Conservation (phyloP, 2,888 invertebrate genomes). For the Conistra vaccinii region DNA sequence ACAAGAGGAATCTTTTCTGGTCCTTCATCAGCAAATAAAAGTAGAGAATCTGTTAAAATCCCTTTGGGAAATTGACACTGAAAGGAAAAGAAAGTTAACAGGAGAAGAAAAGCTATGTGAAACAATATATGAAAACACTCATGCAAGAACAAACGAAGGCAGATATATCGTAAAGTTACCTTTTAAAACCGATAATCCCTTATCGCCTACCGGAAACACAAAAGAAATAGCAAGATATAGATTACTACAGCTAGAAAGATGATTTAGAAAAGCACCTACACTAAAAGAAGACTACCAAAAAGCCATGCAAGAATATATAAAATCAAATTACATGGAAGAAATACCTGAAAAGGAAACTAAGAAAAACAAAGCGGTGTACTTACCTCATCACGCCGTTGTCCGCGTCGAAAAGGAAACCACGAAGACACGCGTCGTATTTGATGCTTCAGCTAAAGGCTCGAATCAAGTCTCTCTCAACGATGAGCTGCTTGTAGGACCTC, state of each 20-base stretch:
- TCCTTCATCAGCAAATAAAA: too few species aligned
- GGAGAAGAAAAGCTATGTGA: constrained; percentile 3
- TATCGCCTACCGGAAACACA: background rate
- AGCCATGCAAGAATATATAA: background rate
- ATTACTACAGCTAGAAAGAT: background rate
- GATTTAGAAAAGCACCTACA: background rate
- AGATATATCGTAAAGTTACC: too few species aligned
- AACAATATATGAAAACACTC: constrained; percentile 2
- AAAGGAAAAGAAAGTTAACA: background rate
- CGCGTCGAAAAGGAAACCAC: constrained; percentile 34
- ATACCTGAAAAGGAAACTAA: background rate
- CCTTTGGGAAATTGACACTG: background rate
- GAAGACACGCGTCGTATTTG: constrained; percentile 42
- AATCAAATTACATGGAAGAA: background rate
- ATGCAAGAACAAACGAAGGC: constrained; percentile 5
- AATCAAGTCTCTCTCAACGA: constrained; percentile 61
- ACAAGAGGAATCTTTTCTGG: background rate
- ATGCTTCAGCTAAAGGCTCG: constrained; percentile 35
- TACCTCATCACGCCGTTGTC: background rate
- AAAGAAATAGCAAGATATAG: background rate
- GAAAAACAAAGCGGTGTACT: background rate
- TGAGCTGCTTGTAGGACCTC: constrained; percentile 60
- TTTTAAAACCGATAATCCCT: background rate
- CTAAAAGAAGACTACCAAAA: background rate
- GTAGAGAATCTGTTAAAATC: too few species aligned